These are phyloP conservation scores for Coptotermes formosanus DNA, from an alignment of 1,140 invertebrate genomes.

Conservation along the genomic window DNA sequence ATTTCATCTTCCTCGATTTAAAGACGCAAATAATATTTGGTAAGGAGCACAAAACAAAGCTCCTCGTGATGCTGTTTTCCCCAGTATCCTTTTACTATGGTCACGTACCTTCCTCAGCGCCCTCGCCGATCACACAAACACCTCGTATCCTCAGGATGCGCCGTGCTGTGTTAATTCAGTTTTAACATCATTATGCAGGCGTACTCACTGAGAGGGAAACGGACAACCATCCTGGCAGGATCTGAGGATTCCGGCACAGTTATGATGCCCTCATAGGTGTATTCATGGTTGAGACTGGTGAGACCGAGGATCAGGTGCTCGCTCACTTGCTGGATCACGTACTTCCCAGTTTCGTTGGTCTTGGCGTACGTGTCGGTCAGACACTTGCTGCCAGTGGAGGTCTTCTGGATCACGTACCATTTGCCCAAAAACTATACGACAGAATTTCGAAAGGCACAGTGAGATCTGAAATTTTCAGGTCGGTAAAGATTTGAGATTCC, in stretches of 20 bases:
- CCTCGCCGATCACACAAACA: no score
- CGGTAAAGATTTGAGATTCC: not conserved
- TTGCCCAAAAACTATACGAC: constrained; percentile 66
- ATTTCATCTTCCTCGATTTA: no score
- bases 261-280: constrained; percentile 70
- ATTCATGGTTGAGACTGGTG: constrained; percentile 69
- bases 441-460: not conserved
- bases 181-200: not conserved
- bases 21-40: no score
- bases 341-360: constrained; percentile 65
- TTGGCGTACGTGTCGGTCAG: constrained; percentile 75
- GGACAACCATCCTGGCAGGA: constrained; percentile 68
- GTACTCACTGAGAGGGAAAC: constrained; percentile 79
- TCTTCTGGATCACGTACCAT: constrained; percentile 83
- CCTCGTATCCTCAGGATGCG: no score
- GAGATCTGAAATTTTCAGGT: no score
- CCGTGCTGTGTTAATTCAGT: no score
- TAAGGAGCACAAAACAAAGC: no score
- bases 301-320: constrained; percentile 62
- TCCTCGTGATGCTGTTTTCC: no score
- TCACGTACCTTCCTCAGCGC: no score
- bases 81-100: no score
- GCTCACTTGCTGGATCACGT: constrained; percentile 68
- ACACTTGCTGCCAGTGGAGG: constrained; percentile 74
- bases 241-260: constrained; percentile 63